These are phyloP conservation scores for Apamea crenata DNA, from an alignment of 2,888 invertebrate genomes.

Conservation along the genomic window DNA sequence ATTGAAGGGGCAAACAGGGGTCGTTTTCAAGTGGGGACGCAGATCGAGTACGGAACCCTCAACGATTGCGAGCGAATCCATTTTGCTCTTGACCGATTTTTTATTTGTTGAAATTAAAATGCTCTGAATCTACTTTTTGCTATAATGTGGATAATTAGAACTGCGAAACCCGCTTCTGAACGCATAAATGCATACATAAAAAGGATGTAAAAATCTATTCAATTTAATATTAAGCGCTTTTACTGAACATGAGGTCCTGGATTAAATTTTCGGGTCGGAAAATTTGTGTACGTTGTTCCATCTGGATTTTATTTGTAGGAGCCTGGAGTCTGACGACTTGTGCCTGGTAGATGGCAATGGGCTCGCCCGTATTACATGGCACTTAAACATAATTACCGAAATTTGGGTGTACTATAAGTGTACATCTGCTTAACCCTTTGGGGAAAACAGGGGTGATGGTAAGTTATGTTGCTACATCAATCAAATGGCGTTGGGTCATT, in stretches of 20 bases:
- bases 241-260: background rate
- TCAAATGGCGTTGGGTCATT: background rate
- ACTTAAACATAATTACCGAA: background rate
- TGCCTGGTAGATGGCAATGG: no score
- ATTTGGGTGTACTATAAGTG: background rate
- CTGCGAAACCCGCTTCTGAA: background rate
- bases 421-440: background rate
- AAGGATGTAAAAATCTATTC: no score
- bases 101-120: conserved; percentile 25
- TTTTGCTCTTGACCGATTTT: conserved; percentile 32
- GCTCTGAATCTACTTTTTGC: background rate
- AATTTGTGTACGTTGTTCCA: background rate
- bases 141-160: conserved; percentile 3
- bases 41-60: conserved; percentile 26
- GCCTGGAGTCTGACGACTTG: no score
- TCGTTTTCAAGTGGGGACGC: conserved; percentile 36
- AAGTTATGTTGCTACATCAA: background rate
- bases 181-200: background rate
- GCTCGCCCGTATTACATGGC: background rate
- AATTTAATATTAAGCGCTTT: background rate
- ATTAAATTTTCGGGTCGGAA: background rate
- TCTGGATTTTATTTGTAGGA: no score
- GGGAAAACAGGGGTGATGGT: no score
- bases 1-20: conserved; percentile 37
- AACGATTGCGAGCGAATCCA: conserved; percentile 32